Conservation (phyloP, 2,797 vertebrate species). For the Oreonectes daqikongensis region DNA sequence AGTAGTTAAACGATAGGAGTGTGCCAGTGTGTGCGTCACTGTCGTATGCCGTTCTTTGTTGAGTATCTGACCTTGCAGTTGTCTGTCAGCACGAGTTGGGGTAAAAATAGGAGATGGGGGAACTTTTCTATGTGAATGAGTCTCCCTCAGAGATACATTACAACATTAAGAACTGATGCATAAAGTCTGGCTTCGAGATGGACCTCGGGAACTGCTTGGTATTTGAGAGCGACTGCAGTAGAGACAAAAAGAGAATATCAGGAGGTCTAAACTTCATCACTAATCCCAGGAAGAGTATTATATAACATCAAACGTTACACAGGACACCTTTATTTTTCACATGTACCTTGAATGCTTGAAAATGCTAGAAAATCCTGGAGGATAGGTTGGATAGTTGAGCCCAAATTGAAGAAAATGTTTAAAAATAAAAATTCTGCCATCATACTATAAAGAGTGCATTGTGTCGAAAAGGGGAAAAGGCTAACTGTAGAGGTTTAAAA, state of each 20-base stretch:
- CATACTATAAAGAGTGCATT: too few relatives aligned
- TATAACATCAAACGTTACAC: not conserved
- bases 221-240: conserved; percentile 6
- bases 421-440: not conserved
- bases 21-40: conserved; percentile 19
- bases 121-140: conserved; percentile 48
- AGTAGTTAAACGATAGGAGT: conserved; percentile 2
- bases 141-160: conserved; percentile 45
- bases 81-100: conserved; percentile 38
- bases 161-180: conserved; percentile 50
- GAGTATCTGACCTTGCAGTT: conserved; percentile 41
- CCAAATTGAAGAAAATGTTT: not conserved
- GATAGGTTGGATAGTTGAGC: not conserved
- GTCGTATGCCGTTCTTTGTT: conserved; percentile 27
- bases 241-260: conserved; percentile 2
- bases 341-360: not conserved
- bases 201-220: conserved; percentile 38
- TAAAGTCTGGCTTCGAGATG: conserved; percentile 45
- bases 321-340: not conserved
- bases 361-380: not conserved
- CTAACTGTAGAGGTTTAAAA: too few relatives aligned
- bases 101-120: conserved; percentile 32
- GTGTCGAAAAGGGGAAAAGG: too few relatives aligned
- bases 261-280: not conserved
- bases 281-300: not conserved